Evolutionary conservation across 2,113 vertebrate species (phyloP).

Genomic region (Oncorhynchus nerka): DNA sequence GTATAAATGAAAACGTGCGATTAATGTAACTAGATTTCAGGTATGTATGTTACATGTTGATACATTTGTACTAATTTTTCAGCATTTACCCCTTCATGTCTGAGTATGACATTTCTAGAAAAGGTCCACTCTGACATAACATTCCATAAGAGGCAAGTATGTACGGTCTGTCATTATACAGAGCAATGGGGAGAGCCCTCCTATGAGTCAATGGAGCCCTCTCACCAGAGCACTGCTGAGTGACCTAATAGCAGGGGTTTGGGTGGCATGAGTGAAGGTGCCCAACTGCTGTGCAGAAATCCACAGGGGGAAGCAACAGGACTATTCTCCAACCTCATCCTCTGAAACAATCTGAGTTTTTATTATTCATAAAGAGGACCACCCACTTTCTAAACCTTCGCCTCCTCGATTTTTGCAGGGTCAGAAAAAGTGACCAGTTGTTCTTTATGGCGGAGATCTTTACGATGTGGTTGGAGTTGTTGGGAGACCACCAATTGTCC

Average conservation of each 20-base stretch:
- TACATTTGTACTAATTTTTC: background rate
- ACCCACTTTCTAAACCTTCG: conserved; percentile 72
- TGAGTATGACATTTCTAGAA: background rate
- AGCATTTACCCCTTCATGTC: too few species aligned
- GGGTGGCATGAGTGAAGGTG: background rate
- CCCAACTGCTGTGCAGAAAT: conserved; percentile 8
- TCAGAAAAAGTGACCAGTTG: conserved; percentile 77
- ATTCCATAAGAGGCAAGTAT: background rate
- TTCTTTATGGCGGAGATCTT: conserved; percentile 75
- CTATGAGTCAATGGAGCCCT: conserved; percentile 11
- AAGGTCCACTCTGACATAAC: background rate
- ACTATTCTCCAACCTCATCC: conserved; percentile 32
- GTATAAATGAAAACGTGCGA: background rate
- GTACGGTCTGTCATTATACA: background rate
- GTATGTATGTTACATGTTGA: background rate
- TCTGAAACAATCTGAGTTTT: conserved; percentile 13
- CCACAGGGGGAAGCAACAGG: conserved; percentile 15
- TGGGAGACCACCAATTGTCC: conserved; percentile 72
- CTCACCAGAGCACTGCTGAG: conserved; percentile 7
- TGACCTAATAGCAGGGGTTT: conserved; percentile 17
- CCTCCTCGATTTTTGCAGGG: conserved; percentile 72
- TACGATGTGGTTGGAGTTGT: conserved; percentile 79
- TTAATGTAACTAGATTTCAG: background rate
- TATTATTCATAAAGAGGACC: conserved; percentile 61
- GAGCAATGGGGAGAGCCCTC: conserved; percentile 4